phyloP scores from a whole-genome alignment of 2,113 vertebrate genomes.

The Gavialis gangeticus region DNA sequence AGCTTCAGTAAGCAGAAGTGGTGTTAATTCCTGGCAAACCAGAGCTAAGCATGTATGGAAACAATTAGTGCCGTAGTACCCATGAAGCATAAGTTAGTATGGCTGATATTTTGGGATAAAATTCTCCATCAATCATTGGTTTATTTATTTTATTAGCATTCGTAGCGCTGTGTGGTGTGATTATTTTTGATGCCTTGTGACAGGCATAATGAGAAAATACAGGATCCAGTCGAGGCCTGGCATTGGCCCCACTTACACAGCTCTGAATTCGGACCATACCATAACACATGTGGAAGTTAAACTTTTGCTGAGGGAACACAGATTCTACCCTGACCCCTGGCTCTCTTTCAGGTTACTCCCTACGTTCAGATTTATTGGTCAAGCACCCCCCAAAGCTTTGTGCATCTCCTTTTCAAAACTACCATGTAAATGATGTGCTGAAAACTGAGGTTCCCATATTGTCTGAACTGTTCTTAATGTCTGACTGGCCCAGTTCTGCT shows the following conservation, averaged over 20 bases:
- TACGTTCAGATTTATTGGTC: constrained; percentile 32
- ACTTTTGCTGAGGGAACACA: constrained; percentile 43
- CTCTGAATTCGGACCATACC: constrained; percentile 42
- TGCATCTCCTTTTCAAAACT: constrained; percentile 60
- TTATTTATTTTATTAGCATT: constrained; percentile 68
- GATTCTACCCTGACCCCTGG: background rate
- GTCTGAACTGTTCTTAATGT: constrained; percentile 47
- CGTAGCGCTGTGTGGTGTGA: constrained; percentile 31
- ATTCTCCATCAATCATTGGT: constrained; percentile 61
- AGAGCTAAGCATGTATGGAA: constrained; percentile 49
- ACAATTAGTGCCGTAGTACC: constrained; percentile 40
- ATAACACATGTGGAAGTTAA: constrained; percentile 43
- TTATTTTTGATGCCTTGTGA: constrained; percentile 55
- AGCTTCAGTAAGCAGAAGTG: background rate
- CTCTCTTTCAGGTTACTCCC: background rate
- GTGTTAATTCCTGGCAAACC: constrained; percentile 49
- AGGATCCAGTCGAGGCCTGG: constrained; percentile 32
- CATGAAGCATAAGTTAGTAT: constrained; percentile 50
- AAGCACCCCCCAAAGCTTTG: constrained; percentile 23
- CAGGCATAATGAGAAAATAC: constrained; percentile 51
- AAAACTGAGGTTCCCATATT: constrained; percentile 50
- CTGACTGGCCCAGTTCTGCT: constrained; percentile 19
- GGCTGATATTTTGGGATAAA: constrained; percentile 56
- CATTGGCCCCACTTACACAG: background rate
- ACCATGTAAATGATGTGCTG: constrained; percentile 47